Conservation (phyloP, 2,113 vertebrate species). For the Lethenteron camtschaticum region DNA sequence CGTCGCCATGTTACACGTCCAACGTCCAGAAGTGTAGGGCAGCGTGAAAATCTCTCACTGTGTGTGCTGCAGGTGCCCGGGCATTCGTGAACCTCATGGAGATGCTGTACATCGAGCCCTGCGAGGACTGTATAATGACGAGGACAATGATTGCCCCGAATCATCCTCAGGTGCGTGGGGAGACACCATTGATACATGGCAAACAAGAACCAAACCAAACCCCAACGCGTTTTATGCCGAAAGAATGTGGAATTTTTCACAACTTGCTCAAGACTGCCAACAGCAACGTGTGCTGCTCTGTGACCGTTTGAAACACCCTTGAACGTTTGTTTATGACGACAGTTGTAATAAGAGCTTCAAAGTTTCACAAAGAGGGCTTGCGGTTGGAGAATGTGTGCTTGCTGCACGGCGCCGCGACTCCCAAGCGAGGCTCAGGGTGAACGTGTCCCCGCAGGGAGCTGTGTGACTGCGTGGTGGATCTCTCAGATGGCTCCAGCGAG, state of each 20-base stretch:
- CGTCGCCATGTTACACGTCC: no score
- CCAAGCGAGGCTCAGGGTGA: constrained; percentile 8
- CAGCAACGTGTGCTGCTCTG: no score
- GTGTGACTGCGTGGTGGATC: constrained; percentile 42
- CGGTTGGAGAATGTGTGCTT: background rate
- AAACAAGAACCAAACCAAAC: no score
- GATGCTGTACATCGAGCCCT: constrained; percentile 26
- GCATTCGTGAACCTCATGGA: constrained; percentile 57
- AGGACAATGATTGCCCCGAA: constrained; percentile 28
- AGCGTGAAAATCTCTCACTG: background rate
- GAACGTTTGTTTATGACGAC: no score
- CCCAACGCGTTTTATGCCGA: no score
- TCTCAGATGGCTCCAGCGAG: constrained; percentile 29
- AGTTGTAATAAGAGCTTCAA: no score
- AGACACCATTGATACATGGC: no score
- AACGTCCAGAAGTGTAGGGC: no score
- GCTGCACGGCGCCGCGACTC: background rate
- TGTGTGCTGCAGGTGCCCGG: constrained; percentile 41
- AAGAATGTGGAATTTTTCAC: no score
- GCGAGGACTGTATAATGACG: constrained; percentile 31
- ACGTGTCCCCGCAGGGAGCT: constrained; percentile 23
- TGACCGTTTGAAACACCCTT: no score
- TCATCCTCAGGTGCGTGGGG: constrained; percentile 20
- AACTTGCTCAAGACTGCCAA: no score
- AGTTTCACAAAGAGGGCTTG: no score